Percentiles rank a stretch among this genome's conserved stretches.
These are phyloP conservation scores for Phengaris alcon DNA, from an alignment of 2,888 invertebrate genomes.

Conservation along the genomic window DNA sequence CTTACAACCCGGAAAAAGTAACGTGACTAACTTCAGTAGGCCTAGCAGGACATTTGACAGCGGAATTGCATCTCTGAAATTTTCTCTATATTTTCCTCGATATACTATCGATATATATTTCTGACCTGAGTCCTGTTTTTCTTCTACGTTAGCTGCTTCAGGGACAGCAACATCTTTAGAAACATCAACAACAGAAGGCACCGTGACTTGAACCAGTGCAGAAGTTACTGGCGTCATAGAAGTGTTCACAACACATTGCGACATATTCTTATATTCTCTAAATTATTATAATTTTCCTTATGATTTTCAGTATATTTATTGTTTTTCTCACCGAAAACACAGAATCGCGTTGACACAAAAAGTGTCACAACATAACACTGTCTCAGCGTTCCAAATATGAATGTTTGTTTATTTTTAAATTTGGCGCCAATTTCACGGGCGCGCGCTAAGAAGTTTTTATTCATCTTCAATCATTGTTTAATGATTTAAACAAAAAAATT, in stretches of 20 bases:
- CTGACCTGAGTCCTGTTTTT: slow-evolving; percentile 22
- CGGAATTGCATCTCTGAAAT: background rate
- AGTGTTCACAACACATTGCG: slow-evolving; percentile 74
- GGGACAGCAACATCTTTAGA: background rate
- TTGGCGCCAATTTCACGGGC: slow-evolving; percentile 70
- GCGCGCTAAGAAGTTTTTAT: slow-evolving; percentile 52
- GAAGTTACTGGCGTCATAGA: slow-evolving; percentile 58
- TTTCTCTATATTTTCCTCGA: slow-evolving; percentile 2
- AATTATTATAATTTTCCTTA: background rate
- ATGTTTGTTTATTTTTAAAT: slow-evolving; percentile 77
- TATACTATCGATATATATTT: background rate
- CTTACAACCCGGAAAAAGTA: too few relatives aligned
- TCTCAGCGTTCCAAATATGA: slow-evolving; percentile 73
- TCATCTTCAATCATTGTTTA: background rate
- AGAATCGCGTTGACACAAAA: slow-evolving; percentile 54
- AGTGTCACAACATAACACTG: slow-evolving; percentile 72
- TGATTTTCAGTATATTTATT: slow-evolving; percentile 33
- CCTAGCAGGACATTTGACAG: too few relatives aligned
- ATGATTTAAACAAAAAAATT: slow-evolving; percentile 1
- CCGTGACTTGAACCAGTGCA: slow-evolving; percentile 40
- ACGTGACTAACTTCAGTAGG: too few relatives aligned
- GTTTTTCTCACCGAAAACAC: slow-evolving; percentile 43
- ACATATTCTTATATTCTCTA: slow-evolving; percentile 50
- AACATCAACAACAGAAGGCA: slow-evolving; percentile 32
- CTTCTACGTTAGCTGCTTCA: background rate